Base-by-base conservation (phyloP, 2,888 invertebrate genomes). In the Drosophila anceps region DNA sequence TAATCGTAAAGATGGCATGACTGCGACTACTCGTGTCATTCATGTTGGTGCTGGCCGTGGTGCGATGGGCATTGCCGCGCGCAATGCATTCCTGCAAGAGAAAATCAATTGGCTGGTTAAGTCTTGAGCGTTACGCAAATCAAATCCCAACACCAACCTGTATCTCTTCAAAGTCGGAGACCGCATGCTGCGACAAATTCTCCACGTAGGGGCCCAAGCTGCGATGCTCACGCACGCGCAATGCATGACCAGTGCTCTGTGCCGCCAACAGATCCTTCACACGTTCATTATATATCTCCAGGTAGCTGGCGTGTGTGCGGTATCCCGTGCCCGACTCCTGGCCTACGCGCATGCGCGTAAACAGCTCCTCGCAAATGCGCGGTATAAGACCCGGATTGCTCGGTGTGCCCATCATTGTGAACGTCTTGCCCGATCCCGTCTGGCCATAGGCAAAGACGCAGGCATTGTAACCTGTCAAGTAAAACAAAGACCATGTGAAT, bases 371-470 rank as follows among this genome's bases (percentile, higher is more conserved):
- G 91, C 97, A 98, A 84, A 98, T 97, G 69, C 97, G 94, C 0
- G 97, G 97, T 91, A 97, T 97, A 41, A 97, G 93, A 2, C 97
- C 97, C 90, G 96, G 96, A 93, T 95, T 95, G 80, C 96, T 96
- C 95, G 96, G 93, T 5, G 91, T 92, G 6, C 97, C 97, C 97
- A 97, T 97, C 97, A 98, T 98, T 39, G 97, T 98, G 92, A 96
- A 97, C 0, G 97, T 97, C 93, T 98, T 98, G 62, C 97, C 97
- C 92, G 97, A 97, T 77, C 97, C 97, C 4, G 97, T 98, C 94
- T 98, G 97, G 24, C 98, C 98, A 92, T 98, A 98, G 48, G 98
- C 97, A 94, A 98, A 97, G 65, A 97, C 97, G 92, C 97, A 97
- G 68, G 97, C 97, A 93, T 97, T 97, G 94, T 97, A 97, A 39